Percentiles rank a stretch among this genome's conserved stretches.
Conservation (phyloP, 2,888 invertebrate genomes). For the Fabriciana adippe region DNA sequence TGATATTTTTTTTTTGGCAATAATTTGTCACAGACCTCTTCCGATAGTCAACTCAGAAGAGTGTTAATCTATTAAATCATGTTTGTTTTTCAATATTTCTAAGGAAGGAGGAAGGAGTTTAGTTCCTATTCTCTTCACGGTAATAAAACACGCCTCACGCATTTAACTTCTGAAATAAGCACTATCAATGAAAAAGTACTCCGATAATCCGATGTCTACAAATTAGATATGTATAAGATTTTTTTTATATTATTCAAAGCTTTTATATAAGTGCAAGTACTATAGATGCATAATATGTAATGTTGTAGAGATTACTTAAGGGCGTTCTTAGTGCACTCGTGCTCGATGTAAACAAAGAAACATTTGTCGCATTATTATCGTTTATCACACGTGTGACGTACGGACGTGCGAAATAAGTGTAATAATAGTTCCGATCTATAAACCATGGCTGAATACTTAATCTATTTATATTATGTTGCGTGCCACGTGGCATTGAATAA, state of each 20-base stretch:
- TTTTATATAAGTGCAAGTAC: background rate
- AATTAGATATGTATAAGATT: too few species aligned
- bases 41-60: too few species aligned
- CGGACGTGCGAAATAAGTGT: background rate
- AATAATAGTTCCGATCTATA: conserved; percentile 3
- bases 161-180: too few species aligned
- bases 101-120: too few species aligned
- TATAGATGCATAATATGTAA: background rate
- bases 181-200: too few species aligned
- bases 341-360: conserved; percentile 15
- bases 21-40: too few species aligned
- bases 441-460: background rate
- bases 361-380: background rate
- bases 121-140: too few species aligned
- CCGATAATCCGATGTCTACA: too few species aligned
- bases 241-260: background rate
- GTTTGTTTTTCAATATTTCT: too few species aligned
- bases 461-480: background rate
- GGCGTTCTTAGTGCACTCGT: conserved; percentile 8
- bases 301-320: background rate
- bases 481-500: background rate
- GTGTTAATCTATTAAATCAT: too few species aligned
- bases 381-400: conserved; percentile 1
- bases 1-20: too few species aligned
- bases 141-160: too few species aligned